Base-by-base conservation (phyloP, 2,113 vertebrate species). In the Eptatretus burgeri region DNA sequence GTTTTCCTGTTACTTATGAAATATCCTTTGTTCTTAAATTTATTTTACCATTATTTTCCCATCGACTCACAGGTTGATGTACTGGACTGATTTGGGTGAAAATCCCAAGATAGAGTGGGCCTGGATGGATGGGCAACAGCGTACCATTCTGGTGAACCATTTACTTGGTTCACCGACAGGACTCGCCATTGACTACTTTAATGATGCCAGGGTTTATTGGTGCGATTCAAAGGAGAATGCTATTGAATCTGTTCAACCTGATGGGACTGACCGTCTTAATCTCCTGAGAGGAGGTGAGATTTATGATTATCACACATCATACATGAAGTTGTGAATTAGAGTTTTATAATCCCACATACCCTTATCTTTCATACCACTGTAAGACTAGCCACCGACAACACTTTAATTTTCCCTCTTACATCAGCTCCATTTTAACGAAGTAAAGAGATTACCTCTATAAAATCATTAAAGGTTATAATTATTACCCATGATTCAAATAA, bases 121-220 rank as follows among this genome's bases (percentile, higher is more conserved):
- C 14, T 56, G 52, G 52, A 56, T 56, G 52, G 52, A 56, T 17
- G 52, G 52, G 52, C 52, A 17, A 14, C 52, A 56, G 52, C 52
- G 52, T 14, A 14, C 14, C 52, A 17, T 56, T 14, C 52, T 56
- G 52, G 52, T 56, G 8, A 16, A 14, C 52, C 14, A 56, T 17
- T 14, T 1, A 17, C 52, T 56, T 14, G 52, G 52, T 17, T 56
- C 14, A 17, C 52, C 52, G 14, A 56, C 52, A 17, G 52, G 52
- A 17, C 52, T 56, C 52, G 52, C 52, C 52, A 17, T 56, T 14
- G 52, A 56, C 52, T 14, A 16, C 14, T 17, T 16, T 5, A 7
- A 14, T 17, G 52, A 17, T 17, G 52, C 14, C 14, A 14, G 52
- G 52, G 14, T 56, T 17, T 56, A 56, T 17, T 56, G 52, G 52